phyloP scores from a whole-genome alignment of 1,140 invertebrate species.

The Bombus impatiens region DNA sequence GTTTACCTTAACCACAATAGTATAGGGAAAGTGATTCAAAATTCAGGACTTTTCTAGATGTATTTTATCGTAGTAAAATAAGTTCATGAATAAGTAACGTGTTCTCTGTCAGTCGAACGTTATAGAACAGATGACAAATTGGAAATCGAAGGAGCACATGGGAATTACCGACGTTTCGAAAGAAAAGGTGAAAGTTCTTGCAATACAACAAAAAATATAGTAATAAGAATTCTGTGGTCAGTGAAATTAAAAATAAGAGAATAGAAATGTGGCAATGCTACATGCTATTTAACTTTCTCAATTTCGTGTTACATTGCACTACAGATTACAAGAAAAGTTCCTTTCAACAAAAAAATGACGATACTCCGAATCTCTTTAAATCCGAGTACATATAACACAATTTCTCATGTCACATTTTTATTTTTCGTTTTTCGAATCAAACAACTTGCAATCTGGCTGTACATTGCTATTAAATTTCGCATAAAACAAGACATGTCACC shows the following conservation, averaged over 20 bases:
- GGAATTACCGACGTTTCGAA: not conserved
- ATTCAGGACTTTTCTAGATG: not conserved
- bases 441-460: not conserved
- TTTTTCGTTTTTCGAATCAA: not conserved
- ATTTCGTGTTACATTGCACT: not conserved
- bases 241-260: constrained; percentile 15
- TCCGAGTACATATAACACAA: too few species aligned
- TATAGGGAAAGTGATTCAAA: too few species aligned
- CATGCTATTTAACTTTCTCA: not conserved
- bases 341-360: not conserved
- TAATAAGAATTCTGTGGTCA: not conserved
- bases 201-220: not conserved
- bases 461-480: not conserved
- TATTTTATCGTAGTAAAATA: not conserved
- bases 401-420: too few species aligned
- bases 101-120: not conserved
- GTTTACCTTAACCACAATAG: too few species aligned
- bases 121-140: not conserved
- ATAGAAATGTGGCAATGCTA: too few species aligned
- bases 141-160: not conserved
- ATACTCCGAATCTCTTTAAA: not conserved
- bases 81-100: not conserved
- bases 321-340: not conserved
- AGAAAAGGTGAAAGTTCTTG: not conserved
- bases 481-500: not conserved